A percentile compares a stretch with the other conserved stretches of the same genome.
These are phyloP conservation scores for Solea senegalensis DNA, from an alignment of 2,113 vertebrate genomes.

Conservation along the genomic window DNA sequence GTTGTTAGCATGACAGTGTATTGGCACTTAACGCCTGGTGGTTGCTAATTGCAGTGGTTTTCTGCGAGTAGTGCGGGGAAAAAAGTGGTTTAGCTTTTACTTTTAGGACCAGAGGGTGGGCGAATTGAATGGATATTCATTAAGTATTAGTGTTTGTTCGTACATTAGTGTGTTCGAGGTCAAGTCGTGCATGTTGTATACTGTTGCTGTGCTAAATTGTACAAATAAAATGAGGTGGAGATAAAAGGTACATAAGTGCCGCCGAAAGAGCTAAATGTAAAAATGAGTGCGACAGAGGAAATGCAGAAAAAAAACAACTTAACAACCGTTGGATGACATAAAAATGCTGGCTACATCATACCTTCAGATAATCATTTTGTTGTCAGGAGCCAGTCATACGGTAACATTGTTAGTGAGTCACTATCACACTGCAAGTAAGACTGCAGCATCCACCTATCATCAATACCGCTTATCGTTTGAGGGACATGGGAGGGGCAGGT, in stretches of 20 bases:
- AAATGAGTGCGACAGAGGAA: background rate
- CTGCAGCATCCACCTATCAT: background rate
- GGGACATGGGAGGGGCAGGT: no score
- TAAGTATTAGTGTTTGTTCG: slow-evolving; percentile 19
- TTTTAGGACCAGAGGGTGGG: slow-evolving; percentile 26
- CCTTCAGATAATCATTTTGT: background rate
- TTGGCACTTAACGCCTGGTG: slow-evolving; percentile 57
- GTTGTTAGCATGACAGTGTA: slow-evolving; percentile 50
- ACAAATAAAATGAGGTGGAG: slow-evolving; percentile 5
- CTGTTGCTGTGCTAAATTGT: background rate
- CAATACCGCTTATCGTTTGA: no score
- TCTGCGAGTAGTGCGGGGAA: slow-evolving; percentile 60
- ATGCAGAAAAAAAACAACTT: background rate
- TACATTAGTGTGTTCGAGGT: slow-evolving; percentile 18
- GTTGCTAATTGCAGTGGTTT: slow-evolving; percentile 66
- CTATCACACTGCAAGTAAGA: background rate
- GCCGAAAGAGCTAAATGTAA: background rate
- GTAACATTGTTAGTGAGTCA: slow-evolving; percentile 13
- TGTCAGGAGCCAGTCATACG: slow-evolving; percentile 11
- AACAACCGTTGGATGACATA: background rate
- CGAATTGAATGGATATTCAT: slow-evolving; percentile 23
- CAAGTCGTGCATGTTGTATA: background rate
- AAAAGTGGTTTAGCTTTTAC: slow-evolving; percentile 58
- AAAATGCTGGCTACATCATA: background rate
- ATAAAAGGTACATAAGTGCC: background rate